Evolutionary conservation across 2,113 vertebrate species (phyloP).

Genomic region (Ochotona curzoniae): DNA sequence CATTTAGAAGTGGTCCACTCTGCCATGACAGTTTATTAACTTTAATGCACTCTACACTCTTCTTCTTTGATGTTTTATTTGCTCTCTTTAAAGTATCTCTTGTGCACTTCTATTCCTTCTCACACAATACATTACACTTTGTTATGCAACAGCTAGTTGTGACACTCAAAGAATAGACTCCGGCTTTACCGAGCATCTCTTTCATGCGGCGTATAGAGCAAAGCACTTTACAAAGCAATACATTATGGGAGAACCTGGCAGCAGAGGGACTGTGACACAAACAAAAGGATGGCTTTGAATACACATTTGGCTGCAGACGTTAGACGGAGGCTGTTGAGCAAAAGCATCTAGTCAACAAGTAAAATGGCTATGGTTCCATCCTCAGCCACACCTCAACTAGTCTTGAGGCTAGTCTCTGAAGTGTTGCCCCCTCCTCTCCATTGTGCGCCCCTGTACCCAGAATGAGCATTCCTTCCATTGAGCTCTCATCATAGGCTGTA

Average conservation of each 20-base stretch:
- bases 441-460: no score
- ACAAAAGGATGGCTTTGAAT: constrained; percentile 62
- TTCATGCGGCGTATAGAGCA: constrained; percentile 52
- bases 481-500: background rate
- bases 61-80: constrained; percentile 81
- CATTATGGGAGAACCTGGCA: background rate
- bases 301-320: constrained; percentile 41
- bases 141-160: constrained; percentile 71
- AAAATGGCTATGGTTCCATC: constrained; percentile 8
- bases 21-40: constrained; percentile 83
- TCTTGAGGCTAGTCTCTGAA: background rate
- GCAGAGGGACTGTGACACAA: constrained; percentile 16
- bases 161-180: constrained; percentile 69
- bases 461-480: background rate
- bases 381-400: background rate
- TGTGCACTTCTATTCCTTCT: constrained; percentile 60
- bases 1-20: constrained; percentile 78
- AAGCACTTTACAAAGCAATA: constrained; percentile 67
- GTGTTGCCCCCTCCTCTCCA: no score
- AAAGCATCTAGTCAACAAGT: constrained; percentile 46
- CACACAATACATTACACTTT: constrained; percentile 62
- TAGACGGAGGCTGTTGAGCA: background rate
- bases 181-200: constrained; percentile 63
- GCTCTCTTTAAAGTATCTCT: constrained; percentile 80
- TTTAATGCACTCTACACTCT: constrained; percentile 79